Conservation (phyloP, 2,797 vertebrate species). For the Chelon labrosus region DNA sequence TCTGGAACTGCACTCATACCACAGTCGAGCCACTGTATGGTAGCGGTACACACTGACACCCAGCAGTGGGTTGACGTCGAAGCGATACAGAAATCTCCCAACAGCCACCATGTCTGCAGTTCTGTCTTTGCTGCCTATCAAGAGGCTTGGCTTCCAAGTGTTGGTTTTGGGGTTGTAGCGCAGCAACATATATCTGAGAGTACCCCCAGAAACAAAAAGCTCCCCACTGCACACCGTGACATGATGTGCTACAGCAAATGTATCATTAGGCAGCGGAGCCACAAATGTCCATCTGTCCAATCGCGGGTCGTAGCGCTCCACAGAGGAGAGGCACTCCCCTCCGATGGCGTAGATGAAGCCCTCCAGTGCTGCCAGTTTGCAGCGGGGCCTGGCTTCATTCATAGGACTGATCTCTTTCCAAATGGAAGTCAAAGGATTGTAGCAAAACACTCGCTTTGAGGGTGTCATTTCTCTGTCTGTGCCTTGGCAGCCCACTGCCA, state of each 20-base stretch:
- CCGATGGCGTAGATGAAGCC: slow-evolving; percentile 95
- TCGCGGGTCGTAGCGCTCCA: slow-evolving; percentile 93
- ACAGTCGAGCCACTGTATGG: slow-evolving; percentile 86
- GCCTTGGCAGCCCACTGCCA: slow-evolving; percentile 90
- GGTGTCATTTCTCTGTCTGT: slow-evolving; percentile 74
- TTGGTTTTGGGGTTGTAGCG: slow-evolving; percentile 85
- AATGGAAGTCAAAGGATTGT: slow-evolving; percentile 90
- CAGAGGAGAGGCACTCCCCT: slow-evolving; percentile 92
- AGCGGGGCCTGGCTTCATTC: slow-evolving; percentile 92
- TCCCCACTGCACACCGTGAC: slow-evolving; percentile 88
- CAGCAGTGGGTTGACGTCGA: slow-evolving; percentile 86
- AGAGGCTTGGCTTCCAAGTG: slow-evolving; percentile 84
- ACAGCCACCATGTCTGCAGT: slow-evolving; percentile 88
- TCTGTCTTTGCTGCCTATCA: slow-evolving; percentile 83
- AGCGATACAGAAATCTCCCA: slow-evolving; percentile 91
- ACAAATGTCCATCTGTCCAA: slow-evolving; percentile 90
- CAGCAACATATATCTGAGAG: slow-evolving; percentile 88
- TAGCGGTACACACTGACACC: slow-evolving; percentile 91
- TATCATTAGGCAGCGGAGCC: slow-evolving; percentile 90
- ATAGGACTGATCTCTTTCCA: slow-evolving; percentile 93
- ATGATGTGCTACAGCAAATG: slow-evolving; percentile 93
- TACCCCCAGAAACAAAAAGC: slow-evolving; percentile 93
- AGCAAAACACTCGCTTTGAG: slow-evolving; percentile 93
- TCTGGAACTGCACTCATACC: slow-evolving; percentile 89
- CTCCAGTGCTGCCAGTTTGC: slow-evolving; percentile 91